Evolutionary conservation across 2,797 vertebrate species (phyloP).

Genomic region (Setipinna tenuifilis): DNA sequence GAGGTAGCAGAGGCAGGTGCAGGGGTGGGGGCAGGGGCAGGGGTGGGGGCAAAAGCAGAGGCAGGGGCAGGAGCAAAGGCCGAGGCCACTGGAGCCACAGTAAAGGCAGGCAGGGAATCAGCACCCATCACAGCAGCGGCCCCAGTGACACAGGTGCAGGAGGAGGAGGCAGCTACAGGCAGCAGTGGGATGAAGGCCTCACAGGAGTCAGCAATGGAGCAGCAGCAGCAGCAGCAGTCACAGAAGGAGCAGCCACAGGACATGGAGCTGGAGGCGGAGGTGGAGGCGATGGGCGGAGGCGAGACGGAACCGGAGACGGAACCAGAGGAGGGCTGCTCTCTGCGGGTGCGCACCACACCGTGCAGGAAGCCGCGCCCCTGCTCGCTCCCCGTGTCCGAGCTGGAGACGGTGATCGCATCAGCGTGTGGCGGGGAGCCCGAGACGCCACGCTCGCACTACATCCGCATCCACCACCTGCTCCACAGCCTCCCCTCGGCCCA

Average conservation of each 20-base stretch:
- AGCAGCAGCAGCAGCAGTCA: neutral
- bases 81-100: neutral
- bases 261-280: slow-evolving; percentile 43
- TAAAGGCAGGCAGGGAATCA: slow-evolving; percentile 29
- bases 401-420: slow-evolving; percentile 85
- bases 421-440: slow-evolving; percentile 80
- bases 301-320: slow-evolving; percentile 24
- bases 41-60: neutral
- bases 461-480: slow-evolving; percentile 83
- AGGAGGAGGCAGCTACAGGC: neutral
- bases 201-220: neutral
- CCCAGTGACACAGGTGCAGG: slow-evolving; percentile 50
- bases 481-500: slow-evolving; percentile 83
- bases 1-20: slow-evolving; percentile 51
- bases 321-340: slow-evolving; percentile 58
- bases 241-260: neutral
- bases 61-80: slow-evolving; percentile 50
- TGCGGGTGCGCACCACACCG: slow-evolving; percentile 67
- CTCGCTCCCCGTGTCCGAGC: slow-evolving; percentile 84
- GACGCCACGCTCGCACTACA: slow-evolving; percentile 85
- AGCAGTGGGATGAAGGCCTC: neutral
- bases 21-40: slow-evolving; percentile 52
- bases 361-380: slow-evolving; percentile 80
- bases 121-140: slow-evolving; percentile 47
- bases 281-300: slow-evolving; percentile 12